phyloP scores from a whole-genome alignment of 1,140 invertebrate species.

The Hestina assimilis region DNA sequence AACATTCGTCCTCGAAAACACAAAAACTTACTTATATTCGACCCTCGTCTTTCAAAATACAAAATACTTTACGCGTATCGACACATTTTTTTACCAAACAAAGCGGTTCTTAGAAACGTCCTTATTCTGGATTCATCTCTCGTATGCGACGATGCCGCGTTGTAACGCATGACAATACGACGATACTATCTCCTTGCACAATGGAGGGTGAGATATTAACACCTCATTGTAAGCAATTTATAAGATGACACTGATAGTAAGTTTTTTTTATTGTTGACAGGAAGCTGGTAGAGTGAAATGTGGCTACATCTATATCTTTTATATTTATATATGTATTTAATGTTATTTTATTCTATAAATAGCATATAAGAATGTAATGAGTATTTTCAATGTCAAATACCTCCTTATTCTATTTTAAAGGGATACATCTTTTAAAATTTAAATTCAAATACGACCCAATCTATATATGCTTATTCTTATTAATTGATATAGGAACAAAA shows the following conservation, averaged over 20 bases:
- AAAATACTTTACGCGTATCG: slow-evolving; percentile 48
- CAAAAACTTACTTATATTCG: slow-evolving; percentile 16
- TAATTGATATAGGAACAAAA: too few relatives aligned
- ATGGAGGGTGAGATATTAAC: slow-evolving; percentile 43
- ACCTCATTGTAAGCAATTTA: slow-evolving; percentile 37
- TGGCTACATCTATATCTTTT: too few relatives aligned
- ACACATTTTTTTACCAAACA: slow-evolving; percentile 47
- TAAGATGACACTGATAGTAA: slow-evolving; percentile 12
- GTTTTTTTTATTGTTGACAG: slow-evolving; percentile 8
- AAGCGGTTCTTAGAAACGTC: slow-evolving; percentile 47
- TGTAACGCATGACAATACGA: slow-evolving; percentile 42
- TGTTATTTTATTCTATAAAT: too few relatives aligned
- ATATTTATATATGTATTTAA: too few relatives aligned
- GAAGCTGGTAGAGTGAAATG: background rate
- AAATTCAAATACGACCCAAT: too few relatives aligned
- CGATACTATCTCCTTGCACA: slow-evolving; percentile 51
- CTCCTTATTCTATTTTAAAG: too few relatives aligned
- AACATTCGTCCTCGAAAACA: slow-evolving; percentile 1
- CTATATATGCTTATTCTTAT: too few relatives aligned
- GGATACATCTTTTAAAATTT: too few relatives aligned
- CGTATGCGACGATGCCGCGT: slow-evolving; percentile 29
- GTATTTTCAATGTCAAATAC: too few relatives aligned
- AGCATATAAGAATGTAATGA: too few relatives aligned
- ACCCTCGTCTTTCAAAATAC: slow-evolving; percentile 19
- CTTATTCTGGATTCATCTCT: slow-evolving; percentile 48